Base-by-base conservation (phyloP, 2,113 vertebrate species). In the Ardeotis arabs region DNA sequence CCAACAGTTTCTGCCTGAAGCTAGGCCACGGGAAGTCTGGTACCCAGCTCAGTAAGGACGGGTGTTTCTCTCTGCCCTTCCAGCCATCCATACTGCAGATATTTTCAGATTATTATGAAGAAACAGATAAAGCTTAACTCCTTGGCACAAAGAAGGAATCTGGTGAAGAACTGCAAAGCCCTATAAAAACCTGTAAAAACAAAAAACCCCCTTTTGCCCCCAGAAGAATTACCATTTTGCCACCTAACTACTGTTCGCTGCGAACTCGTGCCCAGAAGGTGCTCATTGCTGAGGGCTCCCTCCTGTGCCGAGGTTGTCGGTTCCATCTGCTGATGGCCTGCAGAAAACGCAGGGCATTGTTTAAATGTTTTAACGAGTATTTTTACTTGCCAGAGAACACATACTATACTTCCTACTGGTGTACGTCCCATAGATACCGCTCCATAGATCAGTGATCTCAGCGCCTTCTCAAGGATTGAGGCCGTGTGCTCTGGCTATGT, bases 211-310 rank as follows among this genome's bases (percentile, higher is more conserved):
- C 31, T 47, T 41, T 25, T 55, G 25, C 23, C 5, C 9, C 8
- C 59, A 39, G 62, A 64, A 60, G 14, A 66, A 68, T 0, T 1
- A 33, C 0, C 2, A 19, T 63, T 83, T 83, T 78, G 10, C 31
- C 29, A 13, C 16, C 28, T n/a, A 33, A 85, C 23, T 14, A 17
- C 44, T 18, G 21, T 24, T 90, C 2, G 6, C 33, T 35, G 56
- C 27, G 23, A 47, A 31, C 60, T 17, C 5, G 5, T 0, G 1
- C 31, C 50, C 67, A 7, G 22, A 82, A 56, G 12, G 1, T 1
- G 9, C 53, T 74, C 12, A 4, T 8, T 28, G 60, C 82, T 55
- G 67, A 74, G 50, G 37, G 41, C 70, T 94, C 44, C 77, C 44
- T 74, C 59, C 73, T 60, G 75, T 58, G 68, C 62, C 1, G 8